Conservation (phyloP, 2,888 invertebrate genomes). For the Phania funesta region DNA sequence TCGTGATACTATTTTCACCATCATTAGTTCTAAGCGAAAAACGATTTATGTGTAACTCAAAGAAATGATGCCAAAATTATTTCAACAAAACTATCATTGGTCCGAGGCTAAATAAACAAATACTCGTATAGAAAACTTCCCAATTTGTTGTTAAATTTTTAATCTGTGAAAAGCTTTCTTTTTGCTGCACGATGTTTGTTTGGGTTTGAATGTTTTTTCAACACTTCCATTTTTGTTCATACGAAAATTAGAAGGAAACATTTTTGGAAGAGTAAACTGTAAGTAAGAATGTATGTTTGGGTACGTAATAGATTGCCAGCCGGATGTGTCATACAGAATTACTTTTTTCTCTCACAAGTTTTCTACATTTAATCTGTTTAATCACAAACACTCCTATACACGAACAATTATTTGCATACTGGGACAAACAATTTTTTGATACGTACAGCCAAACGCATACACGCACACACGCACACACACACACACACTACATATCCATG, state of each 20-base stretch:
- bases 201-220: slow-evolving; percentile 46
- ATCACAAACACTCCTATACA: slow-evolving; percentile 42
- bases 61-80: not conserved
- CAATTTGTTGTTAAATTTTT: slow-evolving; percentile 46
- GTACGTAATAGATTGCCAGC: slow-evolving; percentile 25
- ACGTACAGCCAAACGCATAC: not conserved
- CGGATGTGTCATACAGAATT: slow-evolving; percentile 27
- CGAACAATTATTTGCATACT: not conserved
- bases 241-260: slow-evolving; percentile 10
- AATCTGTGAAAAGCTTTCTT: slow-evolving; percentile 42
- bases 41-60: not conserved
- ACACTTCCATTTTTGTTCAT: slow-evolving; percentile 42
- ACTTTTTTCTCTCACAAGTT: slow-evolving; percentile 9
- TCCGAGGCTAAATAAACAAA: no score
- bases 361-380: slow-evolving; percentile 63
- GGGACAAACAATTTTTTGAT: not conserved
- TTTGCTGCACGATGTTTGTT: not conserved
- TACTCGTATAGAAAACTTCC: slow-evolving; percentile 5
- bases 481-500: not conserved
- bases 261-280: slow-evolving; percentile 23
- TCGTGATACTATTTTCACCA: not conserved
- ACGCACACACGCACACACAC: not conserved
- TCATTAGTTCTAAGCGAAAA: not conserved
- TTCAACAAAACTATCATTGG: no score
- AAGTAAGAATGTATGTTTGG: not conserved